A percentile compares a stretch with the other conserved stretches of the same genome.
Conservation (phyloP, 2,113 vertebrate genomes). For the Empidonax traillii region DNA sequence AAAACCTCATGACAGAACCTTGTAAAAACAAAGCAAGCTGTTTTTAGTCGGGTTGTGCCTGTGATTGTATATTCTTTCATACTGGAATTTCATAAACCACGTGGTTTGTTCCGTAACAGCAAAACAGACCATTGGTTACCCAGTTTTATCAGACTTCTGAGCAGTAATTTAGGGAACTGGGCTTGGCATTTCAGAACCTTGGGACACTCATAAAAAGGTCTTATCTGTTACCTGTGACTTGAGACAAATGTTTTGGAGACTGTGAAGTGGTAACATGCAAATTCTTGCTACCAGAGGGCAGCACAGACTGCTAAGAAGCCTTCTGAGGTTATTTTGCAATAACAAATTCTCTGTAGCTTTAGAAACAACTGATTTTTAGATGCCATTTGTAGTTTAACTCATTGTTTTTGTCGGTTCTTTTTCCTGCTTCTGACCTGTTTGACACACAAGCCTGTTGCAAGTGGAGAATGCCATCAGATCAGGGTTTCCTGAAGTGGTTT, state of each 20-base stretch:
- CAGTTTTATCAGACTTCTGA: no score
- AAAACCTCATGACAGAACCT: background rate
- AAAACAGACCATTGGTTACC: no score
- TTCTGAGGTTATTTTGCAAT: background rate
- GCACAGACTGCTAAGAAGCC: slow-evolving; percentile 29
- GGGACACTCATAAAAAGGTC: rapidly evolving
- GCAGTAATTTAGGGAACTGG: no score
- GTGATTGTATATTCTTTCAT: background rate
- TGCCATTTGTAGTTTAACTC: background rate
- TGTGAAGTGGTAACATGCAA: background rate
- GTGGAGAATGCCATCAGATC: background rate
- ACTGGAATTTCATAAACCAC: background rate
- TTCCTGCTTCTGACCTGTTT: no score
- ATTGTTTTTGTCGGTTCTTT: background rate
- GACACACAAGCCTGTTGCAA: no score
- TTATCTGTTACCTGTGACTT: background rate
- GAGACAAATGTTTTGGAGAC: background rate
- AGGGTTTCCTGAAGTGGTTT: background rate
- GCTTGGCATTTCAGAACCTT: no score
- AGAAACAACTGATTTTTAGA: background rate
- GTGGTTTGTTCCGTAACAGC: background rate
- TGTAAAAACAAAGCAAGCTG: rapidly evolving
- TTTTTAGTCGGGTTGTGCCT: background rate
- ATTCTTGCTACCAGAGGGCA: background rate
- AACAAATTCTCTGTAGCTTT: background rate